Base-by-base conservation (phyloP, 2,113 vertebrate genomes). In the Microtus richardsoni region DNA sequence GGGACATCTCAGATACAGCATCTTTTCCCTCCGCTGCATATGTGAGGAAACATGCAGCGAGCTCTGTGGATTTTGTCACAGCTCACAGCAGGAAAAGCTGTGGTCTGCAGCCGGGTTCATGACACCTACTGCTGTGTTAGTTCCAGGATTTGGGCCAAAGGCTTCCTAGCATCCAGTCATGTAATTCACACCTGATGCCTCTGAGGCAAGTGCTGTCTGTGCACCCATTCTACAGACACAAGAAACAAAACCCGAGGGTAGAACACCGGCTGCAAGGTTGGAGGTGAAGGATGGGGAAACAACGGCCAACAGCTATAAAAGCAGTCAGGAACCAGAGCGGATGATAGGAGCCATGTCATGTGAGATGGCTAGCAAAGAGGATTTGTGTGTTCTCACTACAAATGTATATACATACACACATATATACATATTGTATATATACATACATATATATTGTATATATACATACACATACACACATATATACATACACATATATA, bases 171-270 rank as follows among this genome's bases (percentile, higher is more conserved):
- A 16, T 73, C 2, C 5, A 12, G 39, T 54, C 47, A 19, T 17
- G 33, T 21, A 4, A 64, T 11, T 54, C 0, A 2, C 17, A 41
- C 11, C 0, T 9, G 1, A 39, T 3, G 0, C 8, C 41, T 33
- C 21, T 0, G 12, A 58, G 47, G 26, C 4, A 12, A 47, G 16
- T 7, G 24, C 26, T 54, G 2, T 14, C 21, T 5, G 12, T 49
- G n/a, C 33, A 10, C 24, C 52, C n/a, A 12, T n/a, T 66, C 49
- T 49, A 36, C 24, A 30, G 28, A 14, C 14, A 44, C 36, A 11
- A 44, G 79, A n/a, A 70, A 47, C 52, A 74, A 44, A 71, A n/a
- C 19, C 19, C 4, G 30, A 73, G 39, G 39, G 19, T 2, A n/a
- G 49, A 47, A n/a, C 0, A 3, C 12, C 13, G 14, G 68, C 19